Conservation (phyloP, 2,888 invertebrate species). For the Syrista parreyssii region DNA sequence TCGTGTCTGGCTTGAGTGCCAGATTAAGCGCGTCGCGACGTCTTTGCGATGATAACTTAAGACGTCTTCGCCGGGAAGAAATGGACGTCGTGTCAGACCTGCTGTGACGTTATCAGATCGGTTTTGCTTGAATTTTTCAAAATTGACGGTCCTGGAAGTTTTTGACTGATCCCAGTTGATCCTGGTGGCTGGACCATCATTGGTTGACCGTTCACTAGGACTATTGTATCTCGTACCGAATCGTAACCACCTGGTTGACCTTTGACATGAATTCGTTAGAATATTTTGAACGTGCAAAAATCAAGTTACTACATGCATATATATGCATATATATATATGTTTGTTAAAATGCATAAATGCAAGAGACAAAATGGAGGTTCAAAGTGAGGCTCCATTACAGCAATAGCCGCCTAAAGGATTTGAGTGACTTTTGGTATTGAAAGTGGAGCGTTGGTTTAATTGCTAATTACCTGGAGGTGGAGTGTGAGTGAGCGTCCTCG, state of each 20-base stretch:
- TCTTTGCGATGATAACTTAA: not conserved
- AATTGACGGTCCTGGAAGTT: constrained; percentile 62
- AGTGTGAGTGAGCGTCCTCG: constrained; percentile 52
- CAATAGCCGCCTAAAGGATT: too few relatives aligned
- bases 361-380: not conserved
- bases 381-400: not conserved
- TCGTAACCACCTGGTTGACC: constrained; percentile 63
- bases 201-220: constrained; percentile 66
- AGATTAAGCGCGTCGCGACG: not conserved
- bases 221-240: constrained; percentile 67
- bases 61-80: constrained; percentile 22
- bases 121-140: constrained; percentile 62
- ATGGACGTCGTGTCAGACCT: constrained; percentile 55
- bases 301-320: too few relatives aligned
- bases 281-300: not conserved
- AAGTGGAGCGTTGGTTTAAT: not conserved
- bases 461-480: constrained; percentile 48
- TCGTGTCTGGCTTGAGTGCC: not conserved
- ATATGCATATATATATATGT: too few relatives aligned
- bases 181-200: constrained; percentile 59
- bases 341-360: not conserved
- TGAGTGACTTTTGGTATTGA: not conserved
- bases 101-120: constrained; percentile 60
- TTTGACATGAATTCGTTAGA: constrained; percentile 19
- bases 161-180: constrained; percentile 44